phyloP scores from a whole-genome alignment of 2,888 invertebrate genomes.

The Geophilus truncorum region DNA sequence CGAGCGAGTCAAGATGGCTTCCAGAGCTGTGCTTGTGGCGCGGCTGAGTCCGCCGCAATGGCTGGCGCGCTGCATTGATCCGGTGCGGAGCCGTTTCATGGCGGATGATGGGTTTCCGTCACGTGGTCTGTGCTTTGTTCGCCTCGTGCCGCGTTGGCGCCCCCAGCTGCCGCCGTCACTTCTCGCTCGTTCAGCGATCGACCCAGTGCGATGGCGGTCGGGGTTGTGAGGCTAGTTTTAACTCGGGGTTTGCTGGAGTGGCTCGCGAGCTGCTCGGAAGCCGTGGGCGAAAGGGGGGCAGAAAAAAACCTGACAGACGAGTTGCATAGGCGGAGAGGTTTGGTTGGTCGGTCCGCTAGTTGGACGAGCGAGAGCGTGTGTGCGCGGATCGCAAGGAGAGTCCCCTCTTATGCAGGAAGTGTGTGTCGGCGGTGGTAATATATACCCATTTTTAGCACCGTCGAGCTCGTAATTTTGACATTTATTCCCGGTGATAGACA shows the following conservation, averaged over 20 bases:
- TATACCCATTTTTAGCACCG: constrained; percentile 36
- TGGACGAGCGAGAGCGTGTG: background rate
- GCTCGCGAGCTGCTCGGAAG: background rate
- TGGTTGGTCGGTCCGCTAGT: background rate
- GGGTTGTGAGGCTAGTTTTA: background rate
- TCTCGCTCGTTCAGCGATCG: constrained; percentile 5
- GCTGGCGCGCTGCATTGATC: constrained; percentile 27
- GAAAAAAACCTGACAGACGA: background rate
- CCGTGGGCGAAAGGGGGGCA: background rate
- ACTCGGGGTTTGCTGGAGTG: background rate
- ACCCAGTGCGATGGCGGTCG: constrained; percentile 12
- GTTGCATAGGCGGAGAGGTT: background rate
- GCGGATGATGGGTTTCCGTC: constrained; percentile 26
- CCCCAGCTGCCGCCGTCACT: constrained; percentile 19
- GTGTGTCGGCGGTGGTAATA: constrained; percentile 31
- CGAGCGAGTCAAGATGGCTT: constrained; percentile 33
- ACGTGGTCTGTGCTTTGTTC: constrained; percentile 33
- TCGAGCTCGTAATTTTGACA: constrained; percentile 34
- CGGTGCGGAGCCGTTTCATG: constrained; percentile 29
- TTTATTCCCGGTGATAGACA: constrained; percentile 33
- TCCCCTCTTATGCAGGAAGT: constrained; percentile 25
- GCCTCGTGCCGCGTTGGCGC: constrained; percentile 19
- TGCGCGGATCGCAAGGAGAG: background rate
- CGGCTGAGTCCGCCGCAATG: constrained; percentile 23
- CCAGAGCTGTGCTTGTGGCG: constrained; percentile 20